Percentiles rank a stretch among this genome's conserved stretches.
Conservation (phyloP, 1,140 invertebrate species). For the silkworm (Bombyx mori) region DNA sequence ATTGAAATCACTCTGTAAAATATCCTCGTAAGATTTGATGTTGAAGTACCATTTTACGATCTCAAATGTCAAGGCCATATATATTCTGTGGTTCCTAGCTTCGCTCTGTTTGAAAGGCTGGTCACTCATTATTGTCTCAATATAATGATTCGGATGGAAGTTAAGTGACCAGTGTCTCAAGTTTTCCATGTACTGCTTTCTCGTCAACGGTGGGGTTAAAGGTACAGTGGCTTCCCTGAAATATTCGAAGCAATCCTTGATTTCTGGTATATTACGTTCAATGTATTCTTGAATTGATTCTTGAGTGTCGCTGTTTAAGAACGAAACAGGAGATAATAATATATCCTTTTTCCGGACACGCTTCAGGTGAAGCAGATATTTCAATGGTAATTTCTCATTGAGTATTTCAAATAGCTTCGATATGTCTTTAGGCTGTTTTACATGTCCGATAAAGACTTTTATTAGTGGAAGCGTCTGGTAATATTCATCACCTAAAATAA, state of each 20-base stretch:
- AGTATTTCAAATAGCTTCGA: slow-evolving; percentile 74
- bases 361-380: slow-evolving; percentile 80
- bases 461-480: slow-evolving; percentile 64
- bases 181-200: slow-evolving; percentile 77
- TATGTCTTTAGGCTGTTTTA: slow-evolving; percentile 76
- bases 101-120: slow-evolving; percentile 76
- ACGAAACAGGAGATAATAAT: slow-evolving; percentile 69
- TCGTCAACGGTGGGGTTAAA: slow-evolving; percentile 73
- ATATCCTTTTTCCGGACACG: slow-evolving; percentile 76
- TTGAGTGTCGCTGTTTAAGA: slow-evolving; percentile 27
- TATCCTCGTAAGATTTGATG: slow-evolving; percentile 11
- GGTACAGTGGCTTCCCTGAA: slow-evolving; percentile 76
- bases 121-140: slow-evolving; percentile 76
- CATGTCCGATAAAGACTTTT: slow-evolving; percentile 73
- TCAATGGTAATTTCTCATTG: slow-evolving; percentile 72
- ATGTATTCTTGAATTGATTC: slow-evolving; percentile 66
- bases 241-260: slow-evolving; percentile 66
- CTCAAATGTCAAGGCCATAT: slow-evolving; percentile 76
- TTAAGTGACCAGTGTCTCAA: slow-evolving; percentile 85
- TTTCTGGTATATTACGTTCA: slow-evolving; percentile 64
- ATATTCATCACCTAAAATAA: slow-evolving; percentile 56
- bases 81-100: slow-evolving; percentile 71
- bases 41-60: slow-evolving; percentile 56
- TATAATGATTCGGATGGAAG: slow-evolving; percentile 83
- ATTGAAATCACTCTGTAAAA: slow-evolving; percentile 38